These are phyloP conservation scores for Camponotus fellah DNA, from an alignment of 2,888 invertebrate genomes.

Conservation along the genomic window DNA sequence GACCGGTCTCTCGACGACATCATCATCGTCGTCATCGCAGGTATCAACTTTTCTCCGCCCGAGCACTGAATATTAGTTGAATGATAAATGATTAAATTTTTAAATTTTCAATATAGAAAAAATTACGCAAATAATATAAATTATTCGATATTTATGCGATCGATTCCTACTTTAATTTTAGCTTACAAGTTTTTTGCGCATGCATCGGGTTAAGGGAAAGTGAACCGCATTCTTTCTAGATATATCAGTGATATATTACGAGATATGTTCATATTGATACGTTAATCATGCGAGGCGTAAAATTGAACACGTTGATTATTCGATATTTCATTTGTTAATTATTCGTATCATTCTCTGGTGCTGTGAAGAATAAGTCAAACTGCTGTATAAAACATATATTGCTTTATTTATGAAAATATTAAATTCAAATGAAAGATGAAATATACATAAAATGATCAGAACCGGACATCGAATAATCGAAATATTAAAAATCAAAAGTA, in stretches of 20 bases:
- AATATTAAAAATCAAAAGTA: neutral
- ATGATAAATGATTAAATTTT: neutral
- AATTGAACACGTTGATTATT: neutral
- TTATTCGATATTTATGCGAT: slow-evolving; percentile 18
- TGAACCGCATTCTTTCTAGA: slow-evolving; percentile 62
- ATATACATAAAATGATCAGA: neutral
- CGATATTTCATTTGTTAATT: neutral
- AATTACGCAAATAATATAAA: neutral
- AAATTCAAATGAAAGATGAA: neutral
- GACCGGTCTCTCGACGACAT: slow-evolving; percentile 41
- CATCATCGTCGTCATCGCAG: neutral
- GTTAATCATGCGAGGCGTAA: slow-evolving; percentile 33
- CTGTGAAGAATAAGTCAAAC: neutral
- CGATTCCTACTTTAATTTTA: neutral
- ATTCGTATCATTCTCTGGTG: neutral
- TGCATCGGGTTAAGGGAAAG: slow-evolving; percentile 73
- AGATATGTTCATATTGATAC: slow-evolving; percentile 19
- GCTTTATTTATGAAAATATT: neutral
- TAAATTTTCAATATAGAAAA: neutral
- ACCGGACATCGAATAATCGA: neutral
- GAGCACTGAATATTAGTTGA: neutral
- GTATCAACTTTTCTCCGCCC: slow-evolving; percentile 30
- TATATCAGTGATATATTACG: slow-evolving; percentile 21
- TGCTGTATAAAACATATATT: neutral
- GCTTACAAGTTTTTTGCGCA: slow-evolving; percentile 60